Percentiles rank a stretch among this genome's conserved stretches.
These are phyloP conservation scores for Basileuterus tristriatus DNA, from an alignment of 2,797 vertebrate genomes.

Conservation along the genomic window DNA sequence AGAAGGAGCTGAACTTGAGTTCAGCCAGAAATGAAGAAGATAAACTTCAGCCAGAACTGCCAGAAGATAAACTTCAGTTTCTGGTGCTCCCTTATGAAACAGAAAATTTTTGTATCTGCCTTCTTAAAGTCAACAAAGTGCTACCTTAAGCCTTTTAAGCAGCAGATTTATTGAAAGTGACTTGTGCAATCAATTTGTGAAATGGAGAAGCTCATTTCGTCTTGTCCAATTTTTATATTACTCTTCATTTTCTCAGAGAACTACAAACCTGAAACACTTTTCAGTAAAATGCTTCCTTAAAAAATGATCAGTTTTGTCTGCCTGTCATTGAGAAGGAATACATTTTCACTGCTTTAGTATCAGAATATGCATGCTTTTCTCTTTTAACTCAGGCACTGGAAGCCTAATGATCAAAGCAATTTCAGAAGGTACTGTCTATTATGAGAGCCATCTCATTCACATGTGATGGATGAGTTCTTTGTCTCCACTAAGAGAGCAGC, in stretches of 20 bases:
- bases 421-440: conserved; percentile 62
- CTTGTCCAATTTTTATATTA: conserved; percentile 74
- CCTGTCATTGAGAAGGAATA: conserved; percentile 63
- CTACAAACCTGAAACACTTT: conserved; percentile 58
- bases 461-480: conserved; percentile 48
- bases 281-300: conserved; percentile 65
- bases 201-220: conserved; percentile 72
- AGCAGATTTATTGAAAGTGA: conserved; percentile 71
- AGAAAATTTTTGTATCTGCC: conserved; percentile 34
- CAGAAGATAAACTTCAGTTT: neutral
- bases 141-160: conserved; percentile 55
- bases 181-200: conserved; percentile 66
- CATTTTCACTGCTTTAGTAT: conserved; percentile 54
- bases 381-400: conserved; percentile 69
- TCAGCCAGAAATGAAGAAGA: too few species aligned
- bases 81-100: neutral
- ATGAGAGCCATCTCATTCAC: conserved; percentile 39
- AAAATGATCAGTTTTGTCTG: conserved; percentile 70
- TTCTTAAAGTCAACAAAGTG: conserved; percentile 57
- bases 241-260: conserved; percentile 71
- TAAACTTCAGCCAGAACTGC: too few species aligned
- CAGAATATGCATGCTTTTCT: conserved; percentile 71
- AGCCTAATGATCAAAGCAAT: conserved; percentile 58
- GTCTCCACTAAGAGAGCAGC: conserved; percentile 56
- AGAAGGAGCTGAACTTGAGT: neutral